Percentiles rank a stretch among this genome's conserved stretches.
These are phyloP conservation scores for Apeira syringaria DNA, from an alignment of 2,888 invertebrate species.

Conservation along the genomic window DNA sequence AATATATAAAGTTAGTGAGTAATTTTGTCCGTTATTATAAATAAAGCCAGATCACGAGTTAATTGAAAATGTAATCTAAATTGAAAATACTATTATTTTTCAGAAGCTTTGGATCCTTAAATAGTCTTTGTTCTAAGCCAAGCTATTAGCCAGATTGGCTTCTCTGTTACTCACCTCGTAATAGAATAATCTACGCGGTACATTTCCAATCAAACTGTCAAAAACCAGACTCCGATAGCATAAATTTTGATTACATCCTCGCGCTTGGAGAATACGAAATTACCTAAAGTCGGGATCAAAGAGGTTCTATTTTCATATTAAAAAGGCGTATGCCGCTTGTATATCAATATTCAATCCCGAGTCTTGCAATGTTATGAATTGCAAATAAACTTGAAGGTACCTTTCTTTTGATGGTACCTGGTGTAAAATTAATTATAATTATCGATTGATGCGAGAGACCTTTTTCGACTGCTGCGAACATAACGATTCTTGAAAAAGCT, in stretches of 20 bases:
- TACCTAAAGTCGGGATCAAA: conserved; percentile 47
- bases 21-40: too few relatives aligned
- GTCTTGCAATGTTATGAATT: conserved; percentile 28
- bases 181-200: conserved; percentile 33
- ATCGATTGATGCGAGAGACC: too few relatives aligned
- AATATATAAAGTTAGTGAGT: too few relatives aligned
- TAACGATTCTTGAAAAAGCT: too few relatives aligned
- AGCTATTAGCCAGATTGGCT: conserved; percentile 27
- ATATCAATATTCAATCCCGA: conserved; percentile 46
- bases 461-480: too few relatives aligned
- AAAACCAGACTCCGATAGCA: conserved; percentile 28
- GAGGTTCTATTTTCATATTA: conserved; percentile 46
- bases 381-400: conserved; percentile 3
- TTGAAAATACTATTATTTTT: background rate
- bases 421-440: too few relatives aligned
- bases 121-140: conserved; percentile 15
- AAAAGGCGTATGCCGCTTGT: conserved; percentile 28
- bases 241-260: conserved; percentile 50
- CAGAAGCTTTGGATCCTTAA: conserved; percentile 8
- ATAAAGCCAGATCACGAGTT: too few relatives aligned
- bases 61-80: too few relatives aligned
- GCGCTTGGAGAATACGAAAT: conserved; percentile 49
- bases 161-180: conserved; percentile 26
- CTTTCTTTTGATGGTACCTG: too few relatives aligned
- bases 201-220: conserved; percentile 33